Conservation (phyloP, 1,140 invertebrate genomes). For the Cataglyphis hispanica region DNA sequence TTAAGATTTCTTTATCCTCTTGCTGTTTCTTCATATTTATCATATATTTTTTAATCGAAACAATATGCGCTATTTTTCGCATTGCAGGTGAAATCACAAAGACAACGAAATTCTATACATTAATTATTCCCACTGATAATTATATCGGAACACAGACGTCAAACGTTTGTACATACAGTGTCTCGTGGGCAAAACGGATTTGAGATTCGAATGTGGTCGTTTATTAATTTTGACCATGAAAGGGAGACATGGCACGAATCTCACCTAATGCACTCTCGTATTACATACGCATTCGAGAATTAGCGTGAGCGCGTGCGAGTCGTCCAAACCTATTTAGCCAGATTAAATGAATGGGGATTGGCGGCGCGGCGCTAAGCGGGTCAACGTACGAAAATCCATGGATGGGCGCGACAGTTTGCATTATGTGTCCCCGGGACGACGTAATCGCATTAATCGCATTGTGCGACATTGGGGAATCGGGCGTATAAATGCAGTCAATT, state of each 20-base stretch:
- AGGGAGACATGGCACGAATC: constrained; percentile 19
- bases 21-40: not conserved
- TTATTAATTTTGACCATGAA: constrained; percentile 55
- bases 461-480: constrained; percentile 7
- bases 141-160: not conserved
- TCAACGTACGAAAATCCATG: constrained; percentile 56
- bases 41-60: not conserved
- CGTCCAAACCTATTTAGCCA: constrained; percentile 40
- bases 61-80: too few relatives aligned
- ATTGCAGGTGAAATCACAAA: not conserved
- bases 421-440: constrained; percentile 51
- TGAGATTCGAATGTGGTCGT: not conserved
- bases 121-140: constrained; percentile 14
- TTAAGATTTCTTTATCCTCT: not conserved
- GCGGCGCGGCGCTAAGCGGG: not conserved
- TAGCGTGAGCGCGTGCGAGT: constrained; percentile 11
- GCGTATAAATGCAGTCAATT: constrained; percentile 20
- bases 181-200: not conserved
- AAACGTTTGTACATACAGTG: not conserved
- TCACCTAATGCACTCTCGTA: constrained; percentile 32
- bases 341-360: constrained; percentile 57
- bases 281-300: constrained; percentile 34
- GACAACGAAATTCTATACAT: not conserved
- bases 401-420: constrained; percentile 25
- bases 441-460: constrained; percentile 58